phyloP scores from a whole-genome alignment of 2,888 invertebrate genomes.

The Lithophane semibrunnea region DNA sequence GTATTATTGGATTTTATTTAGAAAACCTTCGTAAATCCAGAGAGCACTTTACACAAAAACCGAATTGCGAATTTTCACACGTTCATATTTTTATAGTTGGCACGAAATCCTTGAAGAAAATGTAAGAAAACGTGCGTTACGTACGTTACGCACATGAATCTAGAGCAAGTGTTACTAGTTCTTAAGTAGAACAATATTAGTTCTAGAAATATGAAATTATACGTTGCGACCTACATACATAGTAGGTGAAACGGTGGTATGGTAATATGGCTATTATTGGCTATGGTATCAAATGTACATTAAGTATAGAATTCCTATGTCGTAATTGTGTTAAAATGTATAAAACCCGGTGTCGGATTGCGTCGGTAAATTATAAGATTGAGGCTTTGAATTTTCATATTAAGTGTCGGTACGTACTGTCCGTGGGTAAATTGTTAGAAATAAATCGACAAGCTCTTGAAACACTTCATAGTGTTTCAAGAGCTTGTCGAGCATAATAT shows the following conservation, averaged over 20 bases:
- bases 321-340: conserved; percentile 54
- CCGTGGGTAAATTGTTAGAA: not conserved
- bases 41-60: not conserved
- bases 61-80: not conserved
- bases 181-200: conserved; percentile 55
- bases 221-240: conserved; percentile 48
- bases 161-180: conserved; percentile 52
- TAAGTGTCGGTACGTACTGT: conserved; percentile 42
- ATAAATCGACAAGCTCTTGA: not conserved
- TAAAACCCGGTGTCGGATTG: conserved; percentile 54
- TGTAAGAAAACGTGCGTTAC: conserved; percentile 34
- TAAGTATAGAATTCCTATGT: conserved; percentile 50
- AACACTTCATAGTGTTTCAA: too few species aligned
- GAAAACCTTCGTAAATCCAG: not conserved
- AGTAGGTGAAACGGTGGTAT: conserved; percentile 20
- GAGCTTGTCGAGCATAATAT: too few species aligned
- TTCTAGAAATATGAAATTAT: conserved; percentile 55
- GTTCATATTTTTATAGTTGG: not conserved
- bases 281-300: conserved; percentile 49
- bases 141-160: conserved; percentile 38
- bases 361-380: conserved; percentile 61
- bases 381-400: conserved; percentile 61
- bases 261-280: conserved; percentile 46
- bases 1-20: not conserved
- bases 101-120: conserved; percentile 50